A percentile compares a stretch with the other conserved stretches of the same genome.
These are phyloP conservation scores for Cheilosia soror DNA, from an alignment of 2,888 invertebrate genomes.

Conservation along the genomic window DNA sequence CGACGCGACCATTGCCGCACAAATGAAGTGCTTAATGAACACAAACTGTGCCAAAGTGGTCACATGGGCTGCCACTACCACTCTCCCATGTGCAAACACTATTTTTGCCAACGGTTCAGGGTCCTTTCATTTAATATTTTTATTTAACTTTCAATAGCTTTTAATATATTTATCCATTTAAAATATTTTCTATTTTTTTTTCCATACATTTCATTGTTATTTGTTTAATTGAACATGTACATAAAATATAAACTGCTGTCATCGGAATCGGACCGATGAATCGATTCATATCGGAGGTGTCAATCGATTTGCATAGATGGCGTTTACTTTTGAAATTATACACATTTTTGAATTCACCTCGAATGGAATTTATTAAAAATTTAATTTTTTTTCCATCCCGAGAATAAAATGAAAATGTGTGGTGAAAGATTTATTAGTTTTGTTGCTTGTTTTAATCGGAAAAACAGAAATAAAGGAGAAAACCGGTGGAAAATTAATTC, in stretches of 20 bases:
- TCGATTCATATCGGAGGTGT: constrained; percentile 39
- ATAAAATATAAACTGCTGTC: constrained; percentile 31
- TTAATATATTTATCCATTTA: constrained; percentile 54
- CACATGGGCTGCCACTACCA: background rate
- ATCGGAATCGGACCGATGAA: constrained; percentile 11
- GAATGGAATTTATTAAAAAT: constrained; percentile 34
- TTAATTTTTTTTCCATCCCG: background rate
- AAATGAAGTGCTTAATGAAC: constrained; percentile 65
- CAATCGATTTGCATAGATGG: constrained; percentile 37
- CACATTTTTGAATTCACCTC: background rate
- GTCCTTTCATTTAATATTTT: constrained; percentile 39
- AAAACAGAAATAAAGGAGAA: background rate
- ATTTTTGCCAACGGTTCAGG: background rate
- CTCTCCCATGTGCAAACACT: background rate
- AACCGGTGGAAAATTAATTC: constrained; percentile 17
- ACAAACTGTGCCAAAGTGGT: constrained; percentile 61
- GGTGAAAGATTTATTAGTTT: constrained; percentile 49
- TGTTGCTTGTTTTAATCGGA: constrained; percentile 45
- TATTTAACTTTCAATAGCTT: constrained; percentile 30
- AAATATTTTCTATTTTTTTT: constrained; percentile 20
- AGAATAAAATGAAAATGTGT: constrained; percentile 3
- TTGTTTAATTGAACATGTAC: constrained; percentile 19
- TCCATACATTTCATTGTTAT: background rate
- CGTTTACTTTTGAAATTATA: background rate
- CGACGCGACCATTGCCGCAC: constrained; percentile 13